Conservation (phyloP, 2,113 vertebrate genomes). For the Tympanuchus pallidicinctus region DNA sequence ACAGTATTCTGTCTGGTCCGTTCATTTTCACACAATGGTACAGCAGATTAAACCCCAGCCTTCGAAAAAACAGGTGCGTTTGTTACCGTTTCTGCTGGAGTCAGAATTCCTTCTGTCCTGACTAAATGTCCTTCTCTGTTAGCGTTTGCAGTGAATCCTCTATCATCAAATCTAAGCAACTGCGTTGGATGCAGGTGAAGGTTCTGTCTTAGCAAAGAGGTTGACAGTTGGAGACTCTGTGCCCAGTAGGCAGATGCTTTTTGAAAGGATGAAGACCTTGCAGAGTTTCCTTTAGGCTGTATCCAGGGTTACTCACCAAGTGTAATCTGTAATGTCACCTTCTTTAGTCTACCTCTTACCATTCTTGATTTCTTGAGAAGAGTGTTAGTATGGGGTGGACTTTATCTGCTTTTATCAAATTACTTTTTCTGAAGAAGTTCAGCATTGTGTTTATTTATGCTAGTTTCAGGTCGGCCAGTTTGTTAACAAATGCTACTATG, state of each 20-base stretch:
- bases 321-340: neutral
- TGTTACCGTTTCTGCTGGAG: neutral
- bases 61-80: neutral
- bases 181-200: neutral
- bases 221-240: neutral
- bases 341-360: neutral
- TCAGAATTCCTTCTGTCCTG: neutral
- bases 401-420: neutral
- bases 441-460: neutral
- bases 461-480: neutral
- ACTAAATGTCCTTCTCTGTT: neutral
- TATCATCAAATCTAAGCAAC: neutral
- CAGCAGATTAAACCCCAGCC: neutral
- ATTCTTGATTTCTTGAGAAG: neutral
- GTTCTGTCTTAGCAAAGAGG: neutral
- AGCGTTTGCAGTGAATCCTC: neutral
- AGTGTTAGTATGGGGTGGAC: neutral
- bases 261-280: neutral
- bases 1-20: neutral
- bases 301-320: neutral
- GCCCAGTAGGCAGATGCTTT: neutral
- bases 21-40: neutral
- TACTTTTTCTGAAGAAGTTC: neutral
- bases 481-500: neutral
- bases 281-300: neutral